Percentiles rank a stretch among this genome's conserved stretches.
These are phyloP conservation scores for Ahaetulla prasina DNA, from an alignment of 2,113 vertebrate genomes.

Conservation along the genomic window DNA sequence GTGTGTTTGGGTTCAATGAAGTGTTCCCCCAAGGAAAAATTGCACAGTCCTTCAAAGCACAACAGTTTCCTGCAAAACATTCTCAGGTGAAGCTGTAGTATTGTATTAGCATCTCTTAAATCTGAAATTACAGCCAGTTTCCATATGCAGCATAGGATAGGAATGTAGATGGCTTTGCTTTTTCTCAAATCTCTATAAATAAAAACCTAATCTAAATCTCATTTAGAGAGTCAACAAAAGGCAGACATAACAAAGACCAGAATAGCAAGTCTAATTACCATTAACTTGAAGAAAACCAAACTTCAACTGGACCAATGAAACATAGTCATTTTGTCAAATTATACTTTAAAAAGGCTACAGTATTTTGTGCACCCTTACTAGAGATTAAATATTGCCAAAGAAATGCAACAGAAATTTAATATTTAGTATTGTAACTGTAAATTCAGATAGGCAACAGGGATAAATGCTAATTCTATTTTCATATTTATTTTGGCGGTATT, in stretches of 20 bases:
- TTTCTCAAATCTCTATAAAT: neutral
- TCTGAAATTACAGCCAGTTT: neutral
- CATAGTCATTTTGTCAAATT: neutral
- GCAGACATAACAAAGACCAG: conserved; percentile 25
- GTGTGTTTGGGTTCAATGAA: neutral
- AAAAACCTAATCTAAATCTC: conserved; percentile 1
- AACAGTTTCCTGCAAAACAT: neutral
- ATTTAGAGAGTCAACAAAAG: neutral
- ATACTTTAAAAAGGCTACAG: neutral
- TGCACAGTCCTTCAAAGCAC: neutral
- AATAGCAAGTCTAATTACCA: conserved; percentile 1
- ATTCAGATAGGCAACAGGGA: neutral
- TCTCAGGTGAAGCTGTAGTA: neutral
- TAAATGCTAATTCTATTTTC: neutral
- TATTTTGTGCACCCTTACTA: neutral
- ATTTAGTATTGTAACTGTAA: neutral
- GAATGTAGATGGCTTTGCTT: neutral
- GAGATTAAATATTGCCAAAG: neutral
- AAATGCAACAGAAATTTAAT: neutral
- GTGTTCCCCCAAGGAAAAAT: neutral
- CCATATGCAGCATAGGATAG: neutral
- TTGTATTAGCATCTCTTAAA: neutral
- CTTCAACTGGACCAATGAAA: neutral
- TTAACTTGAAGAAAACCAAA: neutral
- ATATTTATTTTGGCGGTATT: neutral